A percentile compares a stretch with the other conserved stretches of the same genome.
Evolutionary conservation across 2,888 invertebrate species (phyloP).

Genomic region (Nomada lathburiana): DNA sequence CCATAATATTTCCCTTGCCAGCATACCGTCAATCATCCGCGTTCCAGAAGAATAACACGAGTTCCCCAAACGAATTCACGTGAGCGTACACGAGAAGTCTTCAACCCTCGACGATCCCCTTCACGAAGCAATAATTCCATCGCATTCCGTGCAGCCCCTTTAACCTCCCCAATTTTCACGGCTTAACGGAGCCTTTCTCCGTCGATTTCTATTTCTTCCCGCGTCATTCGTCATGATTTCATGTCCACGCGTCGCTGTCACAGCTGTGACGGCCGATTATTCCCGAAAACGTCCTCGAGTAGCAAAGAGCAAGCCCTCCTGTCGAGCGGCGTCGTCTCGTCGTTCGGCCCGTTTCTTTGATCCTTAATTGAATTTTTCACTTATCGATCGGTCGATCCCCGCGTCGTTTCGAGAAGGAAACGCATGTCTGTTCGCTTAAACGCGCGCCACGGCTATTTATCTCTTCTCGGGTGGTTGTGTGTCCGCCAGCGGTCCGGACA

Average conservation of each 20-base stretch:
- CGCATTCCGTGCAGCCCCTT: background rate
- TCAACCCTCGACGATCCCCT: background rate
- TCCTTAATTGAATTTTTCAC: conserved; percentile 50
- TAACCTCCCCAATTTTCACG: conserved; percentile 4
- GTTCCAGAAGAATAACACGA: too few species aligned
- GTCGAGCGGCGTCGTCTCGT: conserved; percentile 6
- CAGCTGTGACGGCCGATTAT: background rate
- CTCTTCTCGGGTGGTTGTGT: background rate
- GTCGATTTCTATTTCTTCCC: background rate
- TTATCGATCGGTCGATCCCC: conserved; percentile 9
- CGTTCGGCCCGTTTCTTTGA: conserved; percentile 21
- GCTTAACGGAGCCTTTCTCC: background rate
- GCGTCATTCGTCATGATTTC: conserved; percentile 22
- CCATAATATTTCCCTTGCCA: too few species aligned
- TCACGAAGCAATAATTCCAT: conserved; percentile 7
- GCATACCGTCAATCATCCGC: too few species aligned
- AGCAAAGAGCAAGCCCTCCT: background rate
- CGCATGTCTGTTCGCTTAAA: background rate
- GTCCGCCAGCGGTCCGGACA: background rate
- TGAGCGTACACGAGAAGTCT: background rate
- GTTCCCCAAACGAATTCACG: background rate
- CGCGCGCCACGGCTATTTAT: conserved; percentile 30
- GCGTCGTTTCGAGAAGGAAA: background rate
- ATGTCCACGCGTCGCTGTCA: background rate
- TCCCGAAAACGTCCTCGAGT: background rate